Evolutionary conservation across 2,113 vertebrate species (phyloP).

Genomic region (Scomber japonicus): DNA sequence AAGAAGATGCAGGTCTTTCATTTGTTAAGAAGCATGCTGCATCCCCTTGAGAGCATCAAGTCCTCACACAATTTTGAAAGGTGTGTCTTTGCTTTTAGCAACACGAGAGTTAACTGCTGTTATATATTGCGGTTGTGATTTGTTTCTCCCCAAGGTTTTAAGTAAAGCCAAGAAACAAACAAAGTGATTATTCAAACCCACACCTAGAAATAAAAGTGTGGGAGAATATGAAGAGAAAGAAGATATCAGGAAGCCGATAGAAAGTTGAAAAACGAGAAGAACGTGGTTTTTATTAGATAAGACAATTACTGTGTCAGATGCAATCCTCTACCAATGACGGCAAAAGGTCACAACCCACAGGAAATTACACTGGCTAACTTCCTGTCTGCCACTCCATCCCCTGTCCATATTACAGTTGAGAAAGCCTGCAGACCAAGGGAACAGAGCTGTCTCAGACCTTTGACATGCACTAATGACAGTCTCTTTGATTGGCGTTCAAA

Average conservation of each 20-base stretch:
- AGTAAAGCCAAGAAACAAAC: slow-evolving; percentile 14
- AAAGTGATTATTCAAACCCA: background rate
- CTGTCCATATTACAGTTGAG: slow-evolving; percentile 70
- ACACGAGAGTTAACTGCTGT: slow-evolving; percentile 4
- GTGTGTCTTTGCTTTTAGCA: slow-evolving; percentile 29
- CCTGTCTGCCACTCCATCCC: slow-evolving; percentile 53
- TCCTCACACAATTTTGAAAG: slow-evolving; percentile 42
- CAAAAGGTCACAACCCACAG: slow-evolving; percentile 70
- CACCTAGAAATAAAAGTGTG: background rate
- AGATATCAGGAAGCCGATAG: background rate
- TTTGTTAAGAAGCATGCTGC: slow-evolving; percentile 39
- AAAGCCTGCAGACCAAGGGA: slow-evolving; percentile 43
- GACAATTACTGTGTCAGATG: slow-evolving; percentile 58
- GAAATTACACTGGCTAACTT: slow-evolving; percentile 75
- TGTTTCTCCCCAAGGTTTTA: background rate
- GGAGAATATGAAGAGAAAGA: background rate
- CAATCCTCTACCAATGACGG: slow-evolving; percentile 27
- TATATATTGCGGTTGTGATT: background rate
- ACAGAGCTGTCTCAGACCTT: slow-evolving; percentile 41
- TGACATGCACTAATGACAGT: slow-evolving; percentile 47
- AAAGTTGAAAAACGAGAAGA: slow-evolving; percentile 16
- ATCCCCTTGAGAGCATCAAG: slow-evolving; percentile 27
- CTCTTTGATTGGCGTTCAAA: slow-evolving; percentile 57
- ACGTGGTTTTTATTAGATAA: slow-evolving; percentile 28
- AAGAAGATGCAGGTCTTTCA: slow-evolving; percentile 50